Evolutionary conservation across 2,797 vertebrate genomes (phyloP), one percentile per base, ranked within the genome.

Genomic region (Alfaro cultratus): DNA sequence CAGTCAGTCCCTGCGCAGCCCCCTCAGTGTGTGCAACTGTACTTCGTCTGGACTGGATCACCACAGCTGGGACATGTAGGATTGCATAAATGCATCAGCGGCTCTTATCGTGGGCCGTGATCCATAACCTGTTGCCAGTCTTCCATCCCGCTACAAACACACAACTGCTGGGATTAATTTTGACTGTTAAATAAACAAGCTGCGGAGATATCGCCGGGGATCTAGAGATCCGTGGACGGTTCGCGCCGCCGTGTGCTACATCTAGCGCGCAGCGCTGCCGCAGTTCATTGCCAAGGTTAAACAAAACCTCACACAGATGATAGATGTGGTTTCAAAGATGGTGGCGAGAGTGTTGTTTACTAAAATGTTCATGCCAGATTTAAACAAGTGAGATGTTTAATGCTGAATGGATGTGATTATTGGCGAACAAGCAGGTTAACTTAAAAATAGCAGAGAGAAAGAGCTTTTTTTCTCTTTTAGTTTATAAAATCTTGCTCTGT

Each of bases 171-270:
- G 73, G 86, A 80, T 84, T 90, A 80, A 85, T 87, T 84, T 49
- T 46, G 73, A 87, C 75, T 83, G 72, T 90, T 92, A 89, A 83
- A 91, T 90, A 92, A 93, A 91, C 92, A 84, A 16, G 70, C 74
- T 57, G 26, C 70, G 67, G 18, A 26, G 83, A 78, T 90, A 91
- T 91, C 89, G 1, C 64, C 12, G 1, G 79, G 80, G 80, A 91
- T 93, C 89, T 89, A 51, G 57, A 81, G 73, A 80, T 57, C 62
- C 74, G 73, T 53, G 75, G 81, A 64, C 23, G 26, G 83, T 77
- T 46, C 81, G 79, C 4, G 78, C 83, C 83, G 72, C 60, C 78
- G 82, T 84, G 79, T 64, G 36, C 62, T 77, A 62, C 70, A 71
- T 18, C 79, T 43, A 75, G 67, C 6, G 3, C 68, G 60, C 78